Evolutionary conservation across 2,888 invertebrate genomes (phyloP).

Genomic region (Nymphalis urticae): DNA sequence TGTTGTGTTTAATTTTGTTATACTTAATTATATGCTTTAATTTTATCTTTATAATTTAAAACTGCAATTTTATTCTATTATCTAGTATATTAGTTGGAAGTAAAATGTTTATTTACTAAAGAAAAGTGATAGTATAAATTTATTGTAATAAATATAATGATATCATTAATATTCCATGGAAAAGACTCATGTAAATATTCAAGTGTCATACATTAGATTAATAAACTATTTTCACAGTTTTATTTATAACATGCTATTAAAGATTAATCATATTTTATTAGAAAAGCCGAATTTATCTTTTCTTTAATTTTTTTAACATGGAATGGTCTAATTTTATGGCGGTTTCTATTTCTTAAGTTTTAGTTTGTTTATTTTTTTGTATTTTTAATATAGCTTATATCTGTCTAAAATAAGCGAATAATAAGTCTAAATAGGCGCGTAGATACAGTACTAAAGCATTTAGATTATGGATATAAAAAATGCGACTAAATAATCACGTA

Average conservation of each 20-base stretch:
- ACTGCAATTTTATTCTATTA: background rate
- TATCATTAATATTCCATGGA: background rate
- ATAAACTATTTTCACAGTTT: background rate
- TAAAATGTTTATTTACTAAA: background rate
- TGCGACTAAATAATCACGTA: conserved; percentile 17
- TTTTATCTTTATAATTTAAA: too few species aligned
- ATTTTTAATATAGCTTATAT: too few species aligned
- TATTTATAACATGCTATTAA: background rate
- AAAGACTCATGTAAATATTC: conserved; percentile 1
- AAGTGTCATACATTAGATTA: background rate
- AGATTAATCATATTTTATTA: background rate
- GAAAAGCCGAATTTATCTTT: too few species aligned
- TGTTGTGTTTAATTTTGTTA: too few species aligned
- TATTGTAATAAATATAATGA: background rate
- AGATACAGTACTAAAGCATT: background rate
- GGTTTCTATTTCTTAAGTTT: background rate
- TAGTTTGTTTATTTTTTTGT: too few species aligned
- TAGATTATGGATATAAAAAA: background rate
- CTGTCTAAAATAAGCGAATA: too few species aligned
- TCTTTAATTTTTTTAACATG: too few species aligned
- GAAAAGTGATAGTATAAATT: background rate
- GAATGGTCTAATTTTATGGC: background rate
- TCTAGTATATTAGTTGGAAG: background rate
- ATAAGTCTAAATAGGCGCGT: too few species aligned
- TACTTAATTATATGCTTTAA: too few species aligned